phyloP scores from a whole-genome alignment of 2,797 vertebrate genomes.

The Aplochiton taeniatus region DNA sequence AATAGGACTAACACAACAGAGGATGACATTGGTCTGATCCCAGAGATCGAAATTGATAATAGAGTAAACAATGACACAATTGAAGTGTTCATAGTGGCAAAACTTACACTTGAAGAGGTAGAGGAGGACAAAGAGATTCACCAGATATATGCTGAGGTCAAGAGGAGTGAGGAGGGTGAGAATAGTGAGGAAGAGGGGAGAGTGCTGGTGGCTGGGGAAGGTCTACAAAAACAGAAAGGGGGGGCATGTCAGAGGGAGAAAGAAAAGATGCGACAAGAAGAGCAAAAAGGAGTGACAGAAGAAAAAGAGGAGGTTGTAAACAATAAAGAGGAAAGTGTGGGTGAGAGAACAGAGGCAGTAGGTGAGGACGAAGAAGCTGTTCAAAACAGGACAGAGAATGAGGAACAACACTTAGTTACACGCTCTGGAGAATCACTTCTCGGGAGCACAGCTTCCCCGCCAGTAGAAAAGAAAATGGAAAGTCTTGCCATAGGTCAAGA shows the following conservation, averaged over 20 bases:
- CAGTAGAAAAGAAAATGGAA: slow-evolving; percentile 8
- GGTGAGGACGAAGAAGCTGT: background rate
- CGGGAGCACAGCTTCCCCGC: background rate
- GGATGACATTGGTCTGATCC: too few species aligned
- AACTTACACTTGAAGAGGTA: too few species aligned
- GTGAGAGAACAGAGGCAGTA: slow-evolving; percentile 3
- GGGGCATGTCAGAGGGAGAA: background rate
- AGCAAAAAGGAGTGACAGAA: background rate
- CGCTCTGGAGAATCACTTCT: slow-evolving; percentile 17
- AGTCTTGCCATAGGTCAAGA: slow-evolving; percentile 22
- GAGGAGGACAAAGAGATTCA: too few species aligned
- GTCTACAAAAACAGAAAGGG: slow-evolving; percentile 4
- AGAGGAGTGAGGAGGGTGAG: slow-evolving; percentile 2
- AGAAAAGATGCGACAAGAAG: too few species aligned
- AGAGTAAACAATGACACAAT: too few species aligned
- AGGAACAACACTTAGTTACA: background rate
- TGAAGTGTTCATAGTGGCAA: too few species aligned
- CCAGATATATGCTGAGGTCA: slow-evolving; percentile 10
- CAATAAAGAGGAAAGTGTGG: slow-evolving; percentile 3
- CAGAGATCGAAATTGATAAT: too few species aligned
- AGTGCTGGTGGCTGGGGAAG: slow-evolving; percentile 45
- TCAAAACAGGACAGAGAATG: background rate
- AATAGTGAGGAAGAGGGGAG: slow-evolving; percentile 32
- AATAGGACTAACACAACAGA: too few species aligned
- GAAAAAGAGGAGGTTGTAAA: background rate